Percentiles rank a stretch among this genome's conserved stretches.
Evolutionary conservation across 2,113 vertebrate species (phyloP).

Genomic region (Tenrec ecaudatus): DNA sequence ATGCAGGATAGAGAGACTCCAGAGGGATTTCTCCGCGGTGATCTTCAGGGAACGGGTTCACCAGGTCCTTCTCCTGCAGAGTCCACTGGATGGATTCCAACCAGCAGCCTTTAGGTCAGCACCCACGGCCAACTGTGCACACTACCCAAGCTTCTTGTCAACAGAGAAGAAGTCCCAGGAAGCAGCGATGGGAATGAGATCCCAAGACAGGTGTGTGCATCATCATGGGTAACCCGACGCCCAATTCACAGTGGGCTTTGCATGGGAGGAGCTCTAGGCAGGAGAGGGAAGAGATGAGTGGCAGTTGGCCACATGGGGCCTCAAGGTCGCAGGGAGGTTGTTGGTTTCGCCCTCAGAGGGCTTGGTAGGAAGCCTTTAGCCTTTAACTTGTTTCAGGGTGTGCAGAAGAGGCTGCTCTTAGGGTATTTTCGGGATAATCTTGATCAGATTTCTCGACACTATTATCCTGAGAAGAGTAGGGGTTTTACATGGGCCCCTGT

Average conservation of each 20-base stretch:
- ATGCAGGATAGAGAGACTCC: neutral
- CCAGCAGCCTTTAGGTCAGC: neutral
- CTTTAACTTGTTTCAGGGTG: neutral
- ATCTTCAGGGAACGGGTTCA: neutral
- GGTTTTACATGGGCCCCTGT: neutral
- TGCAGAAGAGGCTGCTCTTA: neutral
- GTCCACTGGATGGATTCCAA: neutral
- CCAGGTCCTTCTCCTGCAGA: neutral
- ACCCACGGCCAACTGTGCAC: neutral
- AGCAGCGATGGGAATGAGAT: too few species aligned
- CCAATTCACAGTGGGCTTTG: neutral
- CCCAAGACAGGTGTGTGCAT: neutral
- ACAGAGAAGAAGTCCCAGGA: neutral
- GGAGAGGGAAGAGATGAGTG: neutral
- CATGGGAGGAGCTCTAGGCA: neutral
- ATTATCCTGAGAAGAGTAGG: neutral
- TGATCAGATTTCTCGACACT: neutral
- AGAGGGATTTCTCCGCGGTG: neutral
- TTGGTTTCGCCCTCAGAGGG: neutral
- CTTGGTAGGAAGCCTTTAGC: neutral
- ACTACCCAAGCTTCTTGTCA: neutral
- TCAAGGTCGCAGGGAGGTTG: neutral
- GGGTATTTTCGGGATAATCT: neutral
- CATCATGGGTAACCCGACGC: neutral
- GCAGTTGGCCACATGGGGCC: neutral